Evolutionary conservation across 2,888 invertebrate genomes (phyloP), one percentile per base, ranked within the genome.

Genomic region (Meiosimyza decipiens): DNA sequence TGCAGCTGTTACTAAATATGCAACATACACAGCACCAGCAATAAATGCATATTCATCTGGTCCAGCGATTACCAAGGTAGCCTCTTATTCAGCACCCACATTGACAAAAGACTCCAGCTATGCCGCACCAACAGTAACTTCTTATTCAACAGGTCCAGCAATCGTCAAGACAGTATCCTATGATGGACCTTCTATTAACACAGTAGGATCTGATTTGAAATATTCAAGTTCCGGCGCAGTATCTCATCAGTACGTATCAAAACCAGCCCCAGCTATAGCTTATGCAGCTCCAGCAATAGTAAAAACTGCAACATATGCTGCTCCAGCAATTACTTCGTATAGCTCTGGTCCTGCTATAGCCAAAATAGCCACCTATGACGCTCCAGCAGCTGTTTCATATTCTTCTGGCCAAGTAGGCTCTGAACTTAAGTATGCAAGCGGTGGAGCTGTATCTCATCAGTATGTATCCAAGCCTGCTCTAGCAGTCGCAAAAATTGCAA

Each of bases 91-190:
- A 28, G 28, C 28, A 4, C 28, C 28, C 28, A 28, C 72, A 3
- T 75, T 80, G 28, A 67, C 77, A 0, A 79, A 80, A 69, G 71
- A 81, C 1, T 79, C 80, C 12, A 69, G 79, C 0, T 77, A 82
- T 68, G 74, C 77, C 7, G 70, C 79, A 13, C 77, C 78, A 65
- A 51, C 75, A 3, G 2, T 73, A 60, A 15, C 28, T n/a, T 52
- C 22, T 50, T 59, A 28, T n/a, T 60, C 71, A 15, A n/a, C 76
- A 71, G 77, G 71, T 60, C 79, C 81, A 7, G 74, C 75, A 1
- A n/a, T 74, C 5, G 73, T 76, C 6, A 82, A 80, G 59, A 73
- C 80, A 6, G 77, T 79, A 22, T 76, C 76, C 22, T 40, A 40
- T 40, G 40, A 6, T 6, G 40, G 40, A 2, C 3, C 28, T 28